Conservation (phyloP, 2,113 vertebrate species). For the Sclerurus mexicanus region DNA sequence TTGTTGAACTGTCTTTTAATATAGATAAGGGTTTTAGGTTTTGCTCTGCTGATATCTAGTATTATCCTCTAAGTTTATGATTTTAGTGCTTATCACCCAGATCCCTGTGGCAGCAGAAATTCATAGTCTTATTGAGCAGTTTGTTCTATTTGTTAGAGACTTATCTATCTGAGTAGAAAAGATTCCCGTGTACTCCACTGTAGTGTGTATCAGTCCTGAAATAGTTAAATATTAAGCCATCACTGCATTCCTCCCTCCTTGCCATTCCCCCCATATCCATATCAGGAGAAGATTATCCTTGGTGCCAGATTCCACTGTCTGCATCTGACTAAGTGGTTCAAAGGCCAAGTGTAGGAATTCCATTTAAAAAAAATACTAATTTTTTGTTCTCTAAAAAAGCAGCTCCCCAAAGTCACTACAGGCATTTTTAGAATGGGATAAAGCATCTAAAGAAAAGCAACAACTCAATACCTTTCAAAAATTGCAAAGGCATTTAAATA, state of each 20-base stretch:
- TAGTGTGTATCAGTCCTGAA: background rate
- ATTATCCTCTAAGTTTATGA: background rate
- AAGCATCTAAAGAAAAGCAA: background rate
- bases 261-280: slow-evolving; percentile 28
- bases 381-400: background rate
- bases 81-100: background rate
- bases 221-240: slow-evolving; percentile 52
- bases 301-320: slow-evolving; percentile 62
- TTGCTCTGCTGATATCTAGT: background rate
- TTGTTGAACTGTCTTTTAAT: background rate
- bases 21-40: background rate
- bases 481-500: background rate
- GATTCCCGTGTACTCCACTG: background rate
- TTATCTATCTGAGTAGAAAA: background rate
- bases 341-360: slow-evolving; percentile 44
- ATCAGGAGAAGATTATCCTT: slow-evolving; percentile 61
- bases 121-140: background rate
- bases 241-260: slow-evolving; percentile 40
- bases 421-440: background rate
- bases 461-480: background rate
- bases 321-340: slow-evolving; percentile 56
- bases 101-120: background rate
- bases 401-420: background rate
- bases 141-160: background rate
- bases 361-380: background rate